Evolutionary conservation across 2,113 vertebrate genomes (phyloP), one percentile per base, ranked within the genome.

Genomic region (Albula goreensis): DNA sequence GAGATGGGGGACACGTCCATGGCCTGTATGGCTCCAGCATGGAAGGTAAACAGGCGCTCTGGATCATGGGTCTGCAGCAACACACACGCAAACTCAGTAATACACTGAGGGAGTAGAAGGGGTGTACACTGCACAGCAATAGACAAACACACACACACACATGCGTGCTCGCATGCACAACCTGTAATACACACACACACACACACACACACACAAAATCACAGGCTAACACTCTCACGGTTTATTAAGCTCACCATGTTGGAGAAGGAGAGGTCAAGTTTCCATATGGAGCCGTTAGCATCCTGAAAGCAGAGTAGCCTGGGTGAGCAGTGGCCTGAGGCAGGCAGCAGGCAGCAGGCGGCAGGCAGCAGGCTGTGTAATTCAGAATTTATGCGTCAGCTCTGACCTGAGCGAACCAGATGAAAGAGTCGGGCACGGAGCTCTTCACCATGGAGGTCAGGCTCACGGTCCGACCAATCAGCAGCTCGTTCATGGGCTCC

Each of bases 391-490:
- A 25, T 17, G 4, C 25, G 50, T 13, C 60, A 1, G 5, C 9
- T 92, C 90, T 88, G 78, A 99, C 98, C 97, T 99, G 98, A 92
- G 98, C 97, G 49, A 96, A 97, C 97, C 98, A 99, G 92, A 97
- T 3, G 3, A 93, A 94, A 49, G 95, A 93, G 86, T 94, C 96
- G 0, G 79, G 78, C 17, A 92, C 87, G 81, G 88, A 63, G 89
- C 95, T 94, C 95, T 95, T 97, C 88, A 96, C 95, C 94, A 98
- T 92, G 53, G 94, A 99, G 70, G 89, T 95, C 84, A 99, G 95
- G 83, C 93, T 96, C 79, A 97, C 97, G 2, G 95, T 93, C 85
- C 93, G 96, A 53, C 96, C 97, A 1, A 99, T 89, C 79, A 92
- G 87, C 92, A 99, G 89, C 91, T 99, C 98, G 84, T 97, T 97